phyloP scores from a whole-genome alignment of 2,797 vertebrate species.

The Crenuchus spilurus region DNA sequence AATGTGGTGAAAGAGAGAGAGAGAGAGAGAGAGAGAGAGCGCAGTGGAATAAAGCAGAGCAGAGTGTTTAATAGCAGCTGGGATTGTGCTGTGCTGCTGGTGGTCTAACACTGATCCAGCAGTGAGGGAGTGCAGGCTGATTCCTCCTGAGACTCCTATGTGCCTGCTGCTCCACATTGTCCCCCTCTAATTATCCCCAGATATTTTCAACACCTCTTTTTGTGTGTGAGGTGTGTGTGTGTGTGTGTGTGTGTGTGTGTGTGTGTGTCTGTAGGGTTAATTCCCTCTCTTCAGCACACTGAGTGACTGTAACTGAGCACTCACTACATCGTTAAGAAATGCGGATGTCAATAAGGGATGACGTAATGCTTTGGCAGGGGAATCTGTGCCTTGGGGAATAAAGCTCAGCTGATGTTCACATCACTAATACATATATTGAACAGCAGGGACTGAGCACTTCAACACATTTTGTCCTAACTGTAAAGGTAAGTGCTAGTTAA shows the following conservation, averaged over 20 bases:
- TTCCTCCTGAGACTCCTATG: slow-evolving; percentile 63
- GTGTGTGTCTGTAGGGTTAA: background rate
- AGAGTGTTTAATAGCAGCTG: slow-evolving; percentile 44
- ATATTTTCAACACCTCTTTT: slow-evolving; percentile 36
- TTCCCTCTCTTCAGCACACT: slow-evolving; percentile 16
- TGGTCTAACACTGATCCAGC: slow-evolving; percentile 15
- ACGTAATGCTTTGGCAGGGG: slow-evolving; percentile 51
- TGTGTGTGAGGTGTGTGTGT: background rate
- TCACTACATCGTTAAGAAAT: slow-evolving; percentile 36
- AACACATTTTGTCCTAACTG: slow-evolving; percentile 1
- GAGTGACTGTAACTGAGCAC: slow-evolving; percentile 26
- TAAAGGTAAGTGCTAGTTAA: slow-evolving; percentile 19
- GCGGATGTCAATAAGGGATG: slow-evolving; percentile 51
- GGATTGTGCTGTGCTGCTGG: slow-evolving; percentile 22
- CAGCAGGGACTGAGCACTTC: slow-evolving; percentile 8
- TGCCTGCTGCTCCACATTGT: slow-evolving; percentile 49
- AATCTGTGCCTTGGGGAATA: slow-evolving; percentile 35
- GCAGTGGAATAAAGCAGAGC: slow-evolving; percentile 14
- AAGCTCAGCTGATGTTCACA: slow-evolving; percentile 42
- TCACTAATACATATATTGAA: slow-evolving; percentile 39
- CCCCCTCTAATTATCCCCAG: slow-evolving; percentile 43
- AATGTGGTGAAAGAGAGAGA: background rate
- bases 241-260: slow-evolving; percentile 1
- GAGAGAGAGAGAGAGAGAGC: slow-evolving; percentile 1
- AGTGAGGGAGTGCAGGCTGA: slow-evolving; percentile 49